Percentiles rank a stretch among this genome's conserved stretches.
Conservation (phyloP, 2,888 invertebrate genomes). For the Patella ulyssiponensis region DNA sequence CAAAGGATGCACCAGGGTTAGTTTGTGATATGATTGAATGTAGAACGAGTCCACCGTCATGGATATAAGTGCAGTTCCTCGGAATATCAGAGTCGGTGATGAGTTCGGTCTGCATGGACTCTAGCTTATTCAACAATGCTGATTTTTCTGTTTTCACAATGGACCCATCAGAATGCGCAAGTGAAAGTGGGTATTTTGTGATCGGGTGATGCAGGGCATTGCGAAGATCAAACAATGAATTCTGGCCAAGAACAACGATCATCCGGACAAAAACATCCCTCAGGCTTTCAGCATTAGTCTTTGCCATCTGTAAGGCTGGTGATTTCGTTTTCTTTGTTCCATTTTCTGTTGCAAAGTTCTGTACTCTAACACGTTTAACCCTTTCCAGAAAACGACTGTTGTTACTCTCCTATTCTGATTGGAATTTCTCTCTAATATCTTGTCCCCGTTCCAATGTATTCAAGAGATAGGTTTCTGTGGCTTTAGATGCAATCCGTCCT, state of each 20-base stretch:
- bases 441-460: constrained; percentile 19
- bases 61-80: neutral
- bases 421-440: constrained; percentile 16
- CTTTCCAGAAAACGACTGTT: constrained; percentile 25
- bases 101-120: neutral
- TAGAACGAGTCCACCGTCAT: neutral
- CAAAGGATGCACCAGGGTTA: neutral
- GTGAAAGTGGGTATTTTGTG: neutral
- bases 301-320: constrained; percentile 9
- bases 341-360: constrained; percentile 26
- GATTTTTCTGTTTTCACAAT: neutral
- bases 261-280: constrained; percentile 17
- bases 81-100: neutral
- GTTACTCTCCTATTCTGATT: constrained; percentile 22
- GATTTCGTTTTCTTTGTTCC: constrained; percentile 14
- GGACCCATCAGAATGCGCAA: neutral
- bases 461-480: neutral
- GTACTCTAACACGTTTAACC: constrained; percentile 15
- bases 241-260: neutral
- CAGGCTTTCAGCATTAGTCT: constrained; percentile 21
- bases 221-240: neutral
- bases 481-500: neutral
- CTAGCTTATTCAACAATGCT: neutral
- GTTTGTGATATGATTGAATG: neutral
- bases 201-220: neutral